These are phyloP conservation scores for Catharus bicknelli DNA, from an alignment of 2,113 vertebrate genomes.

Conservation along the genomic window DNA sequence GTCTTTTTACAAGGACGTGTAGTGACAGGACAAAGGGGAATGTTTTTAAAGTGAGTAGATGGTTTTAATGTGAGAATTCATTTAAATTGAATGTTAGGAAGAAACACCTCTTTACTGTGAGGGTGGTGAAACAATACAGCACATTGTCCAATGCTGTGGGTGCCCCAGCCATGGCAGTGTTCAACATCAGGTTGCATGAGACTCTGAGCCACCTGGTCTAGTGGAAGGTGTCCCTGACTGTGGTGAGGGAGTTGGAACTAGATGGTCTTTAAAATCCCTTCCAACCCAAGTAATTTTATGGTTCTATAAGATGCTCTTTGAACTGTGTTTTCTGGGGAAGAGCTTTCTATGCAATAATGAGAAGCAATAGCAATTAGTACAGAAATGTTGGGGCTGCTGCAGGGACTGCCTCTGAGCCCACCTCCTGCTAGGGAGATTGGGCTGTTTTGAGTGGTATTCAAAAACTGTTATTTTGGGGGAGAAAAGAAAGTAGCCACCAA, in stretches of 20 bases:
- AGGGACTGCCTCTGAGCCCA: neutral
- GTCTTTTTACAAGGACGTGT: neutral
- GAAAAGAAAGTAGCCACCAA: neutral
- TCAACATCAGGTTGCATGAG: neutral
- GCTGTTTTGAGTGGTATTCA: neutral
- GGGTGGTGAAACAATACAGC: neutral
- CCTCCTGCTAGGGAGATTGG: neutral
- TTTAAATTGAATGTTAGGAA: neutral
- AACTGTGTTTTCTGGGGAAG: neutral
- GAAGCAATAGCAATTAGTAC: neutral
- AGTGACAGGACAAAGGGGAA: neutral
- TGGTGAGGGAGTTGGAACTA: neutral
- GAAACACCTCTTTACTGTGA: neutral
- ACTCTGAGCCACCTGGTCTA: neutral
- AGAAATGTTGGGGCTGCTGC: neutral
- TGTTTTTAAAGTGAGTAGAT: neutral
- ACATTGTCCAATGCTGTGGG: neutral
- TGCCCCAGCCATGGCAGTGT: fast-evolving
- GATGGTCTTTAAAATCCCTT: neutral
- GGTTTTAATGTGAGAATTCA: neutral
- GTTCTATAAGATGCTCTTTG: neutral
- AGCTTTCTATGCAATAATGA: neutral
- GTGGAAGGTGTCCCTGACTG: neutral
- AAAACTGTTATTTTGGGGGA: neutral
- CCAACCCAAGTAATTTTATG: neutral